Evolutionary conservation across 2,113 vertebrate species (phyloP), one percentile per base, ranked within the genome.

Genomic region (Esox niger): DNA sequence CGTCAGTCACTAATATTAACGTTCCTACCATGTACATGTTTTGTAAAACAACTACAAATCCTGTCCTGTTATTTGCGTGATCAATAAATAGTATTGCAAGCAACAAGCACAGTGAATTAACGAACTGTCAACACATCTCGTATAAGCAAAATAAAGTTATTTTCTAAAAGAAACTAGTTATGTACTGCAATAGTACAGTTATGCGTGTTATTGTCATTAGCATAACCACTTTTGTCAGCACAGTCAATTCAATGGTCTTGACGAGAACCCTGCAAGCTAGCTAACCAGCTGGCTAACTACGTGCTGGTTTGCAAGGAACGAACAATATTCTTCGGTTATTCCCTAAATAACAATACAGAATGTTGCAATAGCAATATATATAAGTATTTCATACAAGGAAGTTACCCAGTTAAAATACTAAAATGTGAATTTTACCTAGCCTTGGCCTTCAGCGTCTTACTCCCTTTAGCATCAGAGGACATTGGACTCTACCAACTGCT

Each of bases 401-500:
- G 5, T 9, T 7, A 52, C n/a, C 15, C 4, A 52, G n/a, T 21
- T 17, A 11, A 58, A 2, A 15, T 15, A 26, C 29, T 29, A 1
- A 32, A 61, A 61, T 4, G 9, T n/a, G 32, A 33, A 61, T 26
- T 61, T 57, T 68, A 57, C 7, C 35, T 8, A 76, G 27, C 31
- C 3, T 69, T 26, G 68, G 82, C 81, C 79, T 82, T 82, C 20
- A 75, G 79, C 11, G 70, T n/a, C 11, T 70, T 61, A 33, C 38
- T 71, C 33, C 60, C n/a, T 6, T n/a, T n/a, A n/a, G 68, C 43
- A 47, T 46, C 47, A 69, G 83, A 90, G 89, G 88, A 76, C 89
- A 84, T 69, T 10, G 86, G 87, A 84, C 66, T 70, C 4, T 79
- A 86, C 90, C 87, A 91, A 81, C 56, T 80, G 0, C 2, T 6